Conservation (phyloP, 2,888 invertebrate genomes). For the Phaedon cochleariae region DNA sequence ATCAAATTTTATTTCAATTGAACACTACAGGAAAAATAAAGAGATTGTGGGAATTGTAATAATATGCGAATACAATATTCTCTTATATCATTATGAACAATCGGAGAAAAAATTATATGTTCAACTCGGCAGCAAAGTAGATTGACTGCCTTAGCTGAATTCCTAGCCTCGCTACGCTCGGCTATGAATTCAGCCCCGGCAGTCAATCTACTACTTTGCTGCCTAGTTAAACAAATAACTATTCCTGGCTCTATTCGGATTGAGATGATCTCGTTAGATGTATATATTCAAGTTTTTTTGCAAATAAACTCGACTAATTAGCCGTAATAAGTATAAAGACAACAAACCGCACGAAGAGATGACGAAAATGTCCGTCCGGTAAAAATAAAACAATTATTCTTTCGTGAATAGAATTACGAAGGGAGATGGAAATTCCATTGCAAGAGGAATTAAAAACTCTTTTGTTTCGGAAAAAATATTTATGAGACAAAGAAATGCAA, state of each 20-base stretch:
- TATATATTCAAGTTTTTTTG: neutral
- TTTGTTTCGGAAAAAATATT: slow-evolving; percentile 47
- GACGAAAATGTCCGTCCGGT: neutral
- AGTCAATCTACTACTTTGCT: too few relatives aligned
- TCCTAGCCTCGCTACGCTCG: too few relatives aligned
- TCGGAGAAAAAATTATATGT: too few relatives aligned
- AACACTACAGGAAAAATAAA: too few relatives aligned
- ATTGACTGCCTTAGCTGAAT: too few relatives aligned
- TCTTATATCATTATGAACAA: too few relatives aligned
- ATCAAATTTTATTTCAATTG: too few relatives aligned
- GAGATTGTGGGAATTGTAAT: too few relatives aligned
- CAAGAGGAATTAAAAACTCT: slow-evolving; percentile 42
- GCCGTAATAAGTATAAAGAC: slow-evolving; percentile 24
- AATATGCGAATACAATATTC: too few relatives aligned
- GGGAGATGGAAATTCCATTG: slow-evolving; percentile 37
- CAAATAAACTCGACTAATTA: slow-evolving; percentile 18
- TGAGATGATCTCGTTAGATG: neutral
- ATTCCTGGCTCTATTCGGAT: neutral
- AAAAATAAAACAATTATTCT: slow-evolving; percentile 12
- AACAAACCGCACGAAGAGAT: slow-evolving; percentile 14
- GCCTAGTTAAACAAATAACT: too few relatives aligned
- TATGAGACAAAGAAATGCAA: slow-evolving; percentile 51
- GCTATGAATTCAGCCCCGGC: too few relatives aligned
- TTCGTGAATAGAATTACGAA: slow-evolving; percentile 16
- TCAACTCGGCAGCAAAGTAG: too few relatives aligned